Conservation (phyloP, 2,888 invertebrate genomes). For the Melinaea menophilus region DNA sequence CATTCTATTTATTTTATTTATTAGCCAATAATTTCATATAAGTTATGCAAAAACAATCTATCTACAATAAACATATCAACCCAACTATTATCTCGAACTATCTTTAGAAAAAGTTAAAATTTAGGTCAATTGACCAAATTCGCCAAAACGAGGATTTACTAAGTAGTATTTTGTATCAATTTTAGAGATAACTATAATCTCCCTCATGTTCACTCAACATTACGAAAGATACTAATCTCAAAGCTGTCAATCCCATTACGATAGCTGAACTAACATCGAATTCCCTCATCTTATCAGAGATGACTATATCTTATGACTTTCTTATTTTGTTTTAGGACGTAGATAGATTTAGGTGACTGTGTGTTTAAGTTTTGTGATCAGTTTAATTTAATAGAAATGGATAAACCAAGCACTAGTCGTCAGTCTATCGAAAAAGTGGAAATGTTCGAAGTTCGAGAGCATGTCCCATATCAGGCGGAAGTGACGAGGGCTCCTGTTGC, state of each 20-base stretch:
- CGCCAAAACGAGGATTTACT: background rate
- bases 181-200: conserved; percentile 55
- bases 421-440: conserved; percentile 66
- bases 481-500: conserved; percentile 60
- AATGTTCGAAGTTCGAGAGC: conserved; percentile 69
- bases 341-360: conserved; percentile 16
- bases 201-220: conserved; percentile 47
- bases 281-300: conserved; percentile 55
- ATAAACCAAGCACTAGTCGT: conserved; percentile 65
- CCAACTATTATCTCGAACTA: no score
- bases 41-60: no score
- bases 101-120: background rate
- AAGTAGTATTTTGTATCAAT: conserved; percentile 15
- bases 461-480: conserved; percentile 70
- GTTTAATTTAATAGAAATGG: conserved; percentile 46
- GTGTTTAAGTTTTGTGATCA: conserved; percentile 19
- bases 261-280: conserved; percentile 50
- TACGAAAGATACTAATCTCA: conserved; percentile 67
- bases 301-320: conserved; percentile 23
- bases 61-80: no score
- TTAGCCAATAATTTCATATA: no score
- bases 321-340: conserved; percentile 22
- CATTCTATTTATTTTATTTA: no score
- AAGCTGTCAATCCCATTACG: conserved; percentile 58
- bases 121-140: conserved; percentile 1